phyloP scores from a whole-genome alignment of 2,113 vertebrate genomes.

The Planiliza haematocheilus region DNA sequence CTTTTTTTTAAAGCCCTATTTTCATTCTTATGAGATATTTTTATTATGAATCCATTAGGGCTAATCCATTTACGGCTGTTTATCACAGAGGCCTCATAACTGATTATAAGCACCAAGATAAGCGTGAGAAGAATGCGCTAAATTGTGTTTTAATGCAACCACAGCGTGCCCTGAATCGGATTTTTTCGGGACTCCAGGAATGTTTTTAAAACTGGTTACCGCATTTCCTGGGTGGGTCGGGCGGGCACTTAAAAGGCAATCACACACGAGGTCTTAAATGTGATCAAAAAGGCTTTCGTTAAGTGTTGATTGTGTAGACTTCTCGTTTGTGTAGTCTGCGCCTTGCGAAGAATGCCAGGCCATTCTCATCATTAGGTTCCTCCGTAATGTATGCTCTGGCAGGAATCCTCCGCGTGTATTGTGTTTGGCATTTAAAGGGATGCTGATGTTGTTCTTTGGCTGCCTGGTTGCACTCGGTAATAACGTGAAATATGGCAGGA shows the following conservation, averaged over 20 bases:
- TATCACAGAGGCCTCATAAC: slow-evolving; percentile 40
- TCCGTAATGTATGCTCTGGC: slow-evolving; percentile 15
- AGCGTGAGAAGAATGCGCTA: slow-evolving; percentile 41
- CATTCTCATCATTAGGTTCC: slow-evolving; percentile 27
- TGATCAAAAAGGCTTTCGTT: slow-evolving; percentile 65
- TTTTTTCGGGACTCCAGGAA: slow-evolving; percentile 34
- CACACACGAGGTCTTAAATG: slow-evolving; percentile 25
- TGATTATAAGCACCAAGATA: slow-evolving; percentile 47
- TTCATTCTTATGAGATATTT: slow-evolving; percentile 20
- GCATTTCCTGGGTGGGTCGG: slow-evolving; percentile 54
- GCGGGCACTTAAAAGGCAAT: slow-evolving; percentile 48
- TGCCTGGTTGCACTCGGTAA: neutral
- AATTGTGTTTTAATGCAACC: slow-evolving; percentile 63
- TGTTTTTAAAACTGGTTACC: slow-evolving; percentile 56
- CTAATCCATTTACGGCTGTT: slow-evolving; percentile 49
- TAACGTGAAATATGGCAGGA: too few relatives aligned
- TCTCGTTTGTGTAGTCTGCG: slow-evolving; percentile 49
- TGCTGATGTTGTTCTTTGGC: slow-evolving; percentile 3
- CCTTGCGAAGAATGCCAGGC: slow-evolving; percentile 12
- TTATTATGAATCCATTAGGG: slow-evolving; percentile 50
- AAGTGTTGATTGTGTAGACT: slow-evolving; percentile 61
- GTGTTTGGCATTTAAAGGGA: slow-evolving; percentile 17
- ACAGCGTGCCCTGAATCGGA: slow-evolving; percentile 31
- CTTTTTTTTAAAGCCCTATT: slow-evolving; percentile 25
- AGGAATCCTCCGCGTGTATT: neutral